A percentile compares a stretch with the other conserved stretches of the same genome.
Conservation (phyloP, 2,888 invertebrate species). For the Cephus runcator region DNA sequence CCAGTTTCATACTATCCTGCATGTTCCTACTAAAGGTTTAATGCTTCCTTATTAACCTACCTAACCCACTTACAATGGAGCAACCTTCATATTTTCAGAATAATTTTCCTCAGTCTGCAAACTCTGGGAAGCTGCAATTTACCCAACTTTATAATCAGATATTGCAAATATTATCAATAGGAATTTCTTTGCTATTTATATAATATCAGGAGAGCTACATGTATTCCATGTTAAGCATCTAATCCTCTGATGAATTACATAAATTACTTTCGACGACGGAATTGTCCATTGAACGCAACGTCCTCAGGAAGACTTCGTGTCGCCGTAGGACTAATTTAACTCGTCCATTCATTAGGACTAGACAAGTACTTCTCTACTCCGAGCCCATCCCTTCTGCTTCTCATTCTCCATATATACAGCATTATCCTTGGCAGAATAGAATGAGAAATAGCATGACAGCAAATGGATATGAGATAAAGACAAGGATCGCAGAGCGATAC, state of each 20-base stretch:
- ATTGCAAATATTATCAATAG: not conserved
- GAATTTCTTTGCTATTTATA: not conserved
- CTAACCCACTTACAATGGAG: not conserved
- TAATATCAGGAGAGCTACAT: not conserved
- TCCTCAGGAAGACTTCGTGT: not conserved
- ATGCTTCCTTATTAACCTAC: not conserved
- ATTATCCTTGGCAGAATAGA: not conserved
- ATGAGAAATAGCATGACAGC: not conserved
- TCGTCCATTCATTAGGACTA: not conserved
- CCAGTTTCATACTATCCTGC: not conserved
- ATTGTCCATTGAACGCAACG: not conserved
- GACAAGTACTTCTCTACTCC: not conserved
- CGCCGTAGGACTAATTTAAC: slow-evolving; percentile 9
- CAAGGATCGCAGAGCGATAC: not conserved
- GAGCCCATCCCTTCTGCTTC: not conserved
- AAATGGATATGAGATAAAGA: not conserved
- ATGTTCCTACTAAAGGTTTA: not conserved
- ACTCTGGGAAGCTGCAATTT: not conserved
- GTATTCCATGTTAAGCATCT: not conserved
- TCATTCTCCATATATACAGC: not conserved
- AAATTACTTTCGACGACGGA: not conserved
- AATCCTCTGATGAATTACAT: not conserved
- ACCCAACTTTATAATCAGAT: not conserved
- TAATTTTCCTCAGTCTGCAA: not conserved
- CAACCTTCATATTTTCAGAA: not conserved